Conservation (phyloP, 2,888 invertebrate genomes). For the Trichogramma dendrolimi region DNA sequence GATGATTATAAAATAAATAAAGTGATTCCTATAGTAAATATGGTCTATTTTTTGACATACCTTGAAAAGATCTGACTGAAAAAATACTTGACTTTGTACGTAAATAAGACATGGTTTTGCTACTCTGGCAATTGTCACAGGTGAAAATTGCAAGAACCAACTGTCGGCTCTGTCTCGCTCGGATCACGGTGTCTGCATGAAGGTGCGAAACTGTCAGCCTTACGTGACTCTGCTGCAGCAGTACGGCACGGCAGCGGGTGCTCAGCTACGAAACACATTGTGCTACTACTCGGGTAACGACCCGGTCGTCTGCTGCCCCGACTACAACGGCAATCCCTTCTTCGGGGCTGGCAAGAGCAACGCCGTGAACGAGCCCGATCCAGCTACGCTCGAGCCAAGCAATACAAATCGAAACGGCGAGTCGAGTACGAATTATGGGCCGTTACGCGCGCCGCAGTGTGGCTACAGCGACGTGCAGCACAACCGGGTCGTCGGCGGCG, state of each 20-base stretch:
- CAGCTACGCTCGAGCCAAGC: constrained; percentile 16
- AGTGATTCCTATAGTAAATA: no score
- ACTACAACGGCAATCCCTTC: not conserved
- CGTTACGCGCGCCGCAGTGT: constrained; percentile 53
- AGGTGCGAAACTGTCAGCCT: constrained; percentile 55
- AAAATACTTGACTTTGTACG: no score
- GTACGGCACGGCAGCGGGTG: constrained; percentile 51
- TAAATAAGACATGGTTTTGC: no score
- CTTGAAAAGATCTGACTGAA: no score
- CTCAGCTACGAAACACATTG: constrained; percentile 61
- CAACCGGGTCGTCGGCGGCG: constrained; percentile 69
- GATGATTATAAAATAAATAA: no score
- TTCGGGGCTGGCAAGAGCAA: not conserved
- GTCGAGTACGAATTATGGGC: constrained; percentile 28
- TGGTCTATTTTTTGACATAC: no score
- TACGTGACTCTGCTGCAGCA: constrained; percentile 54
- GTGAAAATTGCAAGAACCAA: no score
- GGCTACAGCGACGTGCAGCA: constrained; percentile 60
- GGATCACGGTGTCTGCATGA: constrained; percentile 55
- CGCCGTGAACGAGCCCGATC: constrained; percentile 3
- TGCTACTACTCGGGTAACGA: constrained; percentile 66
- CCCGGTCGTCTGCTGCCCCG: constrained; percentile 65
- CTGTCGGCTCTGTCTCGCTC: no score
- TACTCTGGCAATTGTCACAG: no score
- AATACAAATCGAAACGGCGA: constrained; percentile 8